Evolutionary conservation across 2,797 vertebrate genomes (phyloP).

Genomic region (Morelia viridis): DNA sequence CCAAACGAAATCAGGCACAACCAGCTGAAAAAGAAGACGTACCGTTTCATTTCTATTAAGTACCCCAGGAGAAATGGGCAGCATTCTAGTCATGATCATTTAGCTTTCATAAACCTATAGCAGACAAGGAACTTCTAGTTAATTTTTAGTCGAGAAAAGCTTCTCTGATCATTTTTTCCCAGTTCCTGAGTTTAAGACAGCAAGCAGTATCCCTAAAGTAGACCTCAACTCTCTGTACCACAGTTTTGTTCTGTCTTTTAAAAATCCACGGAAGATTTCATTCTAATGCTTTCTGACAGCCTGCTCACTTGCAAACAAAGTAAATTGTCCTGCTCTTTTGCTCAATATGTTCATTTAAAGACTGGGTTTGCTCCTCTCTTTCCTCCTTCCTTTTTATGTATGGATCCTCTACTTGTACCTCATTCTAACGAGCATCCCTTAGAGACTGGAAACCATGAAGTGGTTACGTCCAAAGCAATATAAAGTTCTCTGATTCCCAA

Average conservation of each 20-base stretch:
- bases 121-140: too few relatives aligned
- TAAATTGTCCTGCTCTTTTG: not conserved
- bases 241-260: not conserved
- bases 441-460: not conserved
- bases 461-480: not conserved
- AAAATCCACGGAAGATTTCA: not conserved
- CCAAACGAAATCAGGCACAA: not conserved
- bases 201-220: not conserved
- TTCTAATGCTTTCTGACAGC: not conserved
- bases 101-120: not conserved
- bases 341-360: not conserved
- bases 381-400: not conserved
- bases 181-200: not conserved
- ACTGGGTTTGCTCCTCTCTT: not conserved
- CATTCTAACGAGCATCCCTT: not conserved
- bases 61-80: not conserved
- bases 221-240: not conserved
- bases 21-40: not conserved
- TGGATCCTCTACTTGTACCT: not conserved
- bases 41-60: not conserved
- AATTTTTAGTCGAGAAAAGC: not conserved
- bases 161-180: not conserved
- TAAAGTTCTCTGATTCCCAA: not conserved
- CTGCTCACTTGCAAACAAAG: not conserved
- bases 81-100: not conserved